Percentiles rank a stretch among this genome's conserved stretches.
Conservation (phyloP, 2,113 vertebrate genomes). For the Ciconia boyciana region DNA sequence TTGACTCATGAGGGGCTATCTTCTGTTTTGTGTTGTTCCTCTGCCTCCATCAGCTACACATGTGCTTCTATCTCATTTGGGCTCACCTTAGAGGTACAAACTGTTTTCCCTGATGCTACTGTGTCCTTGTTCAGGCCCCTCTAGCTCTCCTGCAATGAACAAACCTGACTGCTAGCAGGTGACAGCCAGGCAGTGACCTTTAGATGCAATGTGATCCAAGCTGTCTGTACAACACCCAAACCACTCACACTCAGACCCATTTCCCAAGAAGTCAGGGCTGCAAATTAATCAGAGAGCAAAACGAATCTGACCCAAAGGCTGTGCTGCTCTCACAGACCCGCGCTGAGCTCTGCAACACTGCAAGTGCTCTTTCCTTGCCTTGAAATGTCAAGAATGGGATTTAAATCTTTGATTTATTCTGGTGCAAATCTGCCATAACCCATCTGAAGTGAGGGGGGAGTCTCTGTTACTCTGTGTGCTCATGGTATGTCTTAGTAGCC, state of each 20-base stretch:
- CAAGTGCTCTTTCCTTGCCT: background rate
- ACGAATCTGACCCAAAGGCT: background rate
- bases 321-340: background rate
- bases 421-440: background rate
- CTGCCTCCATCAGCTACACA: background rate
- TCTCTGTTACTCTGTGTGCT: rapidly evolving
- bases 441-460: rapidly evolving
- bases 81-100: background rate
- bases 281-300: background rate
- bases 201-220: background rate
- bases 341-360: background rate
- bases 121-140: background rate
- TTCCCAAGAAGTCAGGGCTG: background rate
- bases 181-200: background rate
- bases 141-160: background rate
- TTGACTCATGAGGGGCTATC: background rate
- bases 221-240: background rate
- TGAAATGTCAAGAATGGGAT: background rate
- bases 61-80: background rate
- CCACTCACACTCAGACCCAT: background rate
- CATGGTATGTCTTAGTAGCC: rapidly evolving
- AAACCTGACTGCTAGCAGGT: background rate
- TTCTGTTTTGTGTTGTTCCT: background rate
- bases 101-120: background rate
- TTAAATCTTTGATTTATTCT: background rate